Conservation (phyloP, 2,113 vertebrate species). For the Coregonus clupeaformis region DNA sequence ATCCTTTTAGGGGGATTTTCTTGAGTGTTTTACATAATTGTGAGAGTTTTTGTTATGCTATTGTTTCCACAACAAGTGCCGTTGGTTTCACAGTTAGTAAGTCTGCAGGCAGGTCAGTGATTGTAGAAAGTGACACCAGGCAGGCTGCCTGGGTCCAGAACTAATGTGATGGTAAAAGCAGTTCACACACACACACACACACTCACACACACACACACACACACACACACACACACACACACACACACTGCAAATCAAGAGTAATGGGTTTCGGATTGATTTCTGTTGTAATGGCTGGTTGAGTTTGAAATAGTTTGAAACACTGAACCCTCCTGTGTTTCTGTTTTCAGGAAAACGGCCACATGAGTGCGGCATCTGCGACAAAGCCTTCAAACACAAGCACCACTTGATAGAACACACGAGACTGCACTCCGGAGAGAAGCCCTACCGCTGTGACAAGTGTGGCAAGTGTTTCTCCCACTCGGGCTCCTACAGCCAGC, state of each 20-base stretch:
- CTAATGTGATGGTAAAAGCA: not conserved
- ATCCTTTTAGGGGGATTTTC: too few relatives aligned
- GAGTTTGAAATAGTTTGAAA: too few relatives aligned
- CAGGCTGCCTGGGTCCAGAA: too few relatives aligned
- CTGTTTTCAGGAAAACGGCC: conserved; percentile 87
- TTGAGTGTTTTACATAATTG: too few relatives aligned
- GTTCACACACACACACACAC: not conserved
- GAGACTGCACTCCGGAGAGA: conserved; percentile 94
- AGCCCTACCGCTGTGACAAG: conserved; percentile 98
- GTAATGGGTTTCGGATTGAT: too few relatives aligned
- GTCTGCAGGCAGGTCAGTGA: not conserved
- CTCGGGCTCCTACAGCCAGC: conserved; percentile 96
- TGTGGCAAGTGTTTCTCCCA: conserved; percentile 97
- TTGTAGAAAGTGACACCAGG: too few relatives aligned
- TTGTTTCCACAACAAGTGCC: too few relatives aligned
- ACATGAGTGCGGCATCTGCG: conserved; percentile 92
- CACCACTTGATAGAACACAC: conserved; percentile 98
- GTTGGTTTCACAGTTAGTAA: not conserved
- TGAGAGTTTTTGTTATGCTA: too few relatives aligned
- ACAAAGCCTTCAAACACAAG: conserved; percentile 99
- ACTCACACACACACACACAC: too few relatives aligned
- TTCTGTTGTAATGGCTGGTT: too few relatives aligned
- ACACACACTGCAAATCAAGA: too few relatives aligned
- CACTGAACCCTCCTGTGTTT: not conserved
- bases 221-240: too few relatives aligned